Conservation (phyloP, 2,797 vertebrate species). For the Enteromius thamalakanensis region DNA sequence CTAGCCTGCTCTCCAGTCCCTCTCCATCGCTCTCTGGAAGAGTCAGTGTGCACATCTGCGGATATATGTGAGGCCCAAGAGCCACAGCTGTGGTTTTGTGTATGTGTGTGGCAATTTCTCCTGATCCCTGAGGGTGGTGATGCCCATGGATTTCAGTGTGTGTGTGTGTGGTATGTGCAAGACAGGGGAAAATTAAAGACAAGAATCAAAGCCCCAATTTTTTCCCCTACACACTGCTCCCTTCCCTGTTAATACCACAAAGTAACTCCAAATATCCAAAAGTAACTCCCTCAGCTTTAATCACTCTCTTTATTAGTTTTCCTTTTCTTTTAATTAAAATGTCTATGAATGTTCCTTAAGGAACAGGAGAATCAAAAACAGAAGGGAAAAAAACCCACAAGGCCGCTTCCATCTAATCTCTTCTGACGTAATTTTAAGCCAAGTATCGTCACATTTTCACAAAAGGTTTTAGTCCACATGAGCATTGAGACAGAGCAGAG, state of each 20-base stretch:
- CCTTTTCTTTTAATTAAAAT: slow-evolving; percentile 29
- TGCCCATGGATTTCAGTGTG: slow-evolving; percentile 33
- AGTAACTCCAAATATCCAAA: no score
- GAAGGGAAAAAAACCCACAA: slow-evolving; percentile 59
- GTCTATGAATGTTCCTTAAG: slow-evolving; percentile 23
- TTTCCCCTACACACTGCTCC: slow-evolving; percentile 18
- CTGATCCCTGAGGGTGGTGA: slow-evolving; percentile 51
- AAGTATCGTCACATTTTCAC: slow-evolving; percentile 40
- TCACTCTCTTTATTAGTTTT: slow-evolving; percentile 20
- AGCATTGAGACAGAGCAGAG: slow-evolving; percentile 36
- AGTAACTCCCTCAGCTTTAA: slow-evolving; percentile 11
- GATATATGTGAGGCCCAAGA: slow-evolving; percentile 40
- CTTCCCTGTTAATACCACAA: slow-evolving; percentile 22
- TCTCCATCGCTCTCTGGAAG: slow-evolving; percentile 14
- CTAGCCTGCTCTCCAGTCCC: slow-evolving; percentile 3
- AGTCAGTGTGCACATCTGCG: slow-evolving; percentile 43
- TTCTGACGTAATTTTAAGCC: slow-evolving; percentile 43
- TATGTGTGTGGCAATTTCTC: slow-evolving; percentile 48
- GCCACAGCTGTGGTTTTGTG: slow-evolving; percentile 41
- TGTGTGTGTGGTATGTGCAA: not conserved
- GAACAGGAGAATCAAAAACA: slow-evolving; percentile 31
- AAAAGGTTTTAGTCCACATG: slow-evolving; percentile 31
- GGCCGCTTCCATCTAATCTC: slow-evolving; percentile 71
- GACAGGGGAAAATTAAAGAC: slow-evolving; percentile 10
- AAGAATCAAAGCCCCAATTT: not conserved